Base-by-base conservation (phyloP, 1,140 invertebrate species). In the Doryteuthis pealeii region DNA sequence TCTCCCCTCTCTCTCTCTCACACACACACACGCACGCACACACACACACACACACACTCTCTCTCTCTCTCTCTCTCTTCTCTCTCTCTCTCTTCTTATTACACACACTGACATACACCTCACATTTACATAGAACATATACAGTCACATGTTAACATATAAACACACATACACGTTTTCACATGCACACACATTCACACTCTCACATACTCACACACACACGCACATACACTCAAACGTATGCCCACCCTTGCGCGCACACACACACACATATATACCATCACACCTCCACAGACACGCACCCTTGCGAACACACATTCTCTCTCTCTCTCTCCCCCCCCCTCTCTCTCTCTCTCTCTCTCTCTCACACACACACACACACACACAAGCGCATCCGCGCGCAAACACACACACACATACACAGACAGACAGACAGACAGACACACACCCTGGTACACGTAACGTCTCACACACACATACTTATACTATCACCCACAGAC, bases 311-410 rank as follows among this genome's bases (percentile, higher is more conserved):
- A 49, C 45, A 49, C 18, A 49, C 45, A 49, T 49, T 72, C 43
- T 62, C 45, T 62, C 45, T 62, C n/a, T 72, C 45, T 18, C 32
- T 66, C 32, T 31, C 54, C 65, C 58, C 28, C 66, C 18, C 67
- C n/a, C n/a, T n/a, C n/a, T n/a, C n/a, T n/a, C 72, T 65, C 65
- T 14, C 72, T n/a, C 70, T n/a, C 70, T n/a, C 70, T n/a, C 70
- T n/a, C 70, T n/a, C 43, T 15, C 70, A 45, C 70, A 26, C 45
- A 45, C 70, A 45, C 70, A 45, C 70, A 45, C 70, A 45, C 32
- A 45, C 35, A 45, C 70, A 45, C 70, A 1, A 32, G 26, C 35
- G 26, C 31, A 22, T 1, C 5, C 35, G n/a, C 35, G 35, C 30
- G 18, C 30, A 33, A 31, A 5, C 30, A 70, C 30, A 70, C 0